Evolutionary conservation across 2,113 vertebrate species (phyloP), one percentile per base, ranked within the genome.

Genomic region (Chaetura pelagica): DNA sequence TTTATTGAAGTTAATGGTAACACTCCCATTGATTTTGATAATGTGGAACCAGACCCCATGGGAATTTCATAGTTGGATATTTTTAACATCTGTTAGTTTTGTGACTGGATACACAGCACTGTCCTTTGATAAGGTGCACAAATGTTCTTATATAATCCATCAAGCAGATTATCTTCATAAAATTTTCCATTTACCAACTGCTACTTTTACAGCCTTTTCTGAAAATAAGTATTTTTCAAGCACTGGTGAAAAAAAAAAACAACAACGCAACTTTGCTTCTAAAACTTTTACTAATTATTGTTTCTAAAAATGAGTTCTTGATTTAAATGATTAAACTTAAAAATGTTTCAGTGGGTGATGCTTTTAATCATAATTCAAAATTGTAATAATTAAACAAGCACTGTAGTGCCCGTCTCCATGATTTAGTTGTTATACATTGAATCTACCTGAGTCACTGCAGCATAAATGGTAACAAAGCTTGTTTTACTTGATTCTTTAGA

Each of bases 361-460:
- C 21, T 79, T 71, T 87, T 38, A 74, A 80, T 77, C 40, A 79
- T 55, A 87, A 96, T 68, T 93, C 81, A 92, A 97, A 94, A 52
- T 69, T 84, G 85, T 85, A 95, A 96, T 94, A 32, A 93, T 79
- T 91, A 95, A 94, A 93, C 87, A 97, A 90, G 92, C 84, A 83
- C 80, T 89, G 74, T 55, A 93, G 76, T 57, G 22, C 67, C 84
- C 94, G 68, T 93, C 48, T 94, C 79, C 66, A 90, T 74, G 72
- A 89, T 94, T 94, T 91, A 69, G 54, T 93, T 96, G 84, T 94
- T 84, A 93, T 32, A 84, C 32, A 35, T 32, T 68, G 59, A 90
- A 93, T 93, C 91, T 93, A 93, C 63, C 82, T 83, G 80, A 58
- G 77, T 49, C 66, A 81, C 64, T 69, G 84, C 42, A 93, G 94